A percentile compares a stretch with the other conserved stretches of the same genome.
Evolutionary conservation across 1,140 invertebrate species (phyloP).

Genomic region (Scaptomyza hsui): DNA sequence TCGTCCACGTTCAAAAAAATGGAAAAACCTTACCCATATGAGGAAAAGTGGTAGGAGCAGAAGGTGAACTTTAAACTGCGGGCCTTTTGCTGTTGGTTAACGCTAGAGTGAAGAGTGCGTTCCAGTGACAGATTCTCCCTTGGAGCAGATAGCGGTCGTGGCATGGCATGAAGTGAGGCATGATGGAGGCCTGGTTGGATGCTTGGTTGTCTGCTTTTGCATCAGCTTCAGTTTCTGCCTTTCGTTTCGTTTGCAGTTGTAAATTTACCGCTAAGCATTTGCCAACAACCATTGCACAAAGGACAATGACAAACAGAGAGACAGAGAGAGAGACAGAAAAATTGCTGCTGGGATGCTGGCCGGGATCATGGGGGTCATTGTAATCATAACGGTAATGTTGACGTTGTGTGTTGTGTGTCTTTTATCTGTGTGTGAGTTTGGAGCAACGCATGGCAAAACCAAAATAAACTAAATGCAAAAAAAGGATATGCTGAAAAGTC

Average conservation of each 20-base stretch:
- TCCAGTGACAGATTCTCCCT: neutral
- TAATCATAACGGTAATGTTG: slow-evolving; percentile 67
- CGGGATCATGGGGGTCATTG: slow-evolving; percentile 70
- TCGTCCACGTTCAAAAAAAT: slow-evolving; percentile 14
- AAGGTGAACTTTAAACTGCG: slow-evolving; percentile 46
- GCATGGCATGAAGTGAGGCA: slow-evolving; percentile 32
- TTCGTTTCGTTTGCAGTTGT: slow-evolving; percentile 35
- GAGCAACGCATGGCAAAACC: slow-evolving; percentile 28
- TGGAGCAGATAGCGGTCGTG: slow-evolving; percentile 6
- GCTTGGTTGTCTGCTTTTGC: slow-evolving; percentile 16
- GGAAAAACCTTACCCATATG: slow-evolving; percentile 34
- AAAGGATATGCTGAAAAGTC: slow-evolving; percentile 32
- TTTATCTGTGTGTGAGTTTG: slow-evolving; percentile 4
- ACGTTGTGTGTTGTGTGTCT: slow-evolving; percentile 22
- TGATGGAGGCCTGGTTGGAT: slow-evolving; percentile 10
- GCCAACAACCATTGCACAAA: slow-evolving; percentile 57
- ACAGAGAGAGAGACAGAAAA: neutral
- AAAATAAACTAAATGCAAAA: slow-evolving; percentile 40
- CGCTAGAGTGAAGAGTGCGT: slow-evolving; percentile 1
- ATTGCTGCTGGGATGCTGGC: slow-evolving; percentile 43
- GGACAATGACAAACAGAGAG: slow-evolving; percentile 31
- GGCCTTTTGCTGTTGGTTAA: slow-evolving; percentile 32
- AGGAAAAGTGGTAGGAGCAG: neutral
- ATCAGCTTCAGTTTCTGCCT: slow-evolving; percentile 6
- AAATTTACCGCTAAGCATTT: slow-evolving; percentile 77